Conservation (phyloP, 1,140 invertebrate species). For the Drosophila bifasciata region DNA sequence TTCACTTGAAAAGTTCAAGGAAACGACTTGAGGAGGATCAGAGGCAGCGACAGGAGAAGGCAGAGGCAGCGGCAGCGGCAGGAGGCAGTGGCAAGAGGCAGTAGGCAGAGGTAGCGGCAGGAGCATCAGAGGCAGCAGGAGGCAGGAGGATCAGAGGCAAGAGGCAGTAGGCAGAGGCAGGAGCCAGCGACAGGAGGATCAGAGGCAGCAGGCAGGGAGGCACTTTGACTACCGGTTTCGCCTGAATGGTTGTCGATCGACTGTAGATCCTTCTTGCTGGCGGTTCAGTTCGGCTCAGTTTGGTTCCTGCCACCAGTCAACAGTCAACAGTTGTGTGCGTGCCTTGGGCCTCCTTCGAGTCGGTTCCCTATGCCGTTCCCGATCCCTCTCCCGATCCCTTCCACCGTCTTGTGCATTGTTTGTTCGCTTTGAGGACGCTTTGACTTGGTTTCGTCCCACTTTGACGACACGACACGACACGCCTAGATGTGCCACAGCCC, state of each 20-base stretch:
- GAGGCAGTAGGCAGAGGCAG: too few species aligned
- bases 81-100: too few species aligned
- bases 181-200: too few species aligned
- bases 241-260: slow-evolving; percentile 1
- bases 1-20: slow-evolving; percentile 82
- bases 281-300: too few species aligned
- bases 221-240: slow-evolving; percentile 64
- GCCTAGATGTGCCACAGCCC: slow-evolving; percentile 12
- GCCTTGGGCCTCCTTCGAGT: too few species aligned
- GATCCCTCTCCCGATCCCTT: too few species aligned
- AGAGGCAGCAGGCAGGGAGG: too few species aligned
- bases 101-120: too few species aligned
- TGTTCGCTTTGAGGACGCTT: slow-evolving; percentile 55
- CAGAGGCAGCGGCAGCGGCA: background rate
- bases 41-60: background rate
- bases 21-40: slow-evolving; percentile 51
- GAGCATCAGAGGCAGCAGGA: too few species aligned
- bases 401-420: slow-evolving; percentile 53
- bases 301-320: slow-evolving; percentile 53
- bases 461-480: slow-evolving; percentile 56
- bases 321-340: slow-evolving; percentile 40
- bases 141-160: too few species aligned
- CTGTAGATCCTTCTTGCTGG: slow-evolving; percentile 41
- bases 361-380: too few species aligned
- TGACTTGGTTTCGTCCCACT: slow-evolving; percentile 81